Conservation (phyloP, 2,888 invertebrate species). For the Linyphia triangularis region DNA sequence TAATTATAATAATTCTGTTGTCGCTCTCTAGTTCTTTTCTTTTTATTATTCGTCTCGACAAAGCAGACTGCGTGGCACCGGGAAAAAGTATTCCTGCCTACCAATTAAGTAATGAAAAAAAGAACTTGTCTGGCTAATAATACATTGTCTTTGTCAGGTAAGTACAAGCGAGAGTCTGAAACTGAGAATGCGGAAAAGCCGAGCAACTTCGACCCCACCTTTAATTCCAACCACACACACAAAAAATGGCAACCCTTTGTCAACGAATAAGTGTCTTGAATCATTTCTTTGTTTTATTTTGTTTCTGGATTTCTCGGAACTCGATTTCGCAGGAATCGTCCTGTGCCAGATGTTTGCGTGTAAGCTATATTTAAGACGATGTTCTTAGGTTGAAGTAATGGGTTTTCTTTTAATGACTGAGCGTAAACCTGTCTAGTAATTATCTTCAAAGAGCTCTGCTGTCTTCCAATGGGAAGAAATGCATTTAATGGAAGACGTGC, state of each 20-base stretch:
- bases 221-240: not conserved
- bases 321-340: constrained; percentile 11
- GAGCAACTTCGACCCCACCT: not conserved
- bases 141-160: not conserved
- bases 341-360: constrained; percentile 30
- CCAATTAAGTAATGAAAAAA: not conserved
- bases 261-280: not conserved
- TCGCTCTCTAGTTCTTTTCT: not conserved
- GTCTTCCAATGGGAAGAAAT: too few species aligned
- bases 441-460: not conserved
- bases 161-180: not conserved
- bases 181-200: constrained; percentile 30
- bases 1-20: not conserved
- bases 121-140: constrained; percentile 37
- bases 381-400: not conserved
- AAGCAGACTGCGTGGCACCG: constrained; percentile 53
- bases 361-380: constrained; percentile 30
- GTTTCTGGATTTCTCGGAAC: constrained; percentile 21
- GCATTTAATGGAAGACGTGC: too few species aligned
- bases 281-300: not conserved
- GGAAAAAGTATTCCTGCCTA: constrained; percentile 9
- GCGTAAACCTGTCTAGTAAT: not conserved
- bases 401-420: not conserved
- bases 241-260: not conserved
- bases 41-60: constrained; percentile 7